Percentiles rank a stretch among this genome's conserved stretches.
Evolutionary conservation across 2,797 vertebrate species (phyloP).

Genomic region (Tragopan temminckii): DNA sequence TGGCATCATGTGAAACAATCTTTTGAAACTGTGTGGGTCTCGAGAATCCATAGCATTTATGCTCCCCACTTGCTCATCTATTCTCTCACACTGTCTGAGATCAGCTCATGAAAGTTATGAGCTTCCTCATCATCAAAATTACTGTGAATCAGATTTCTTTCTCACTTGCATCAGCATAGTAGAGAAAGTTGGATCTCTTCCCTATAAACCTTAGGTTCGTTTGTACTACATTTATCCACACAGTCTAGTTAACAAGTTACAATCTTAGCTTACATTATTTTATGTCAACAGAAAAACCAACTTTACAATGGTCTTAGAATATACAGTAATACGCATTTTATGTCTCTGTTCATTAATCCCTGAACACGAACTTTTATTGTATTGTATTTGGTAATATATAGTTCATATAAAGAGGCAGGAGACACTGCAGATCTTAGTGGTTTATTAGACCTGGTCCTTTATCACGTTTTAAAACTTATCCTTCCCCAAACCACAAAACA

Average conservation of each 20-base stretch:
- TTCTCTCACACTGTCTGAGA: background rate
- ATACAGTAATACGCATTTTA: slow-evolving; percentile 6
- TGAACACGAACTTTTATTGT: background rate
- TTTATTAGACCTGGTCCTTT: slow-evolving; percentile 21
- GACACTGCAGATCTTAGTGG: slow-evolving; percentile 22
- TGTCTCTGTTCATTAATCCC: slow-evolving; percentile 41
- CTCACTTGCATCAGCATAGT: background rate
- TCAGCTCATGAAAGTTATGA: background rate
- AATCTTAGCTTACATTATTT: slow-evolving; percentile 33
- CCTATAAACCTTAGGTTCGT: background rate
- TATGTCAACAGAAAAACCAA: background rate
- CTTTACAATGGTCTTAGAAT: slow-evolving; percentile 27
- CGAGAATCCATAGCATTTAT: background rate
- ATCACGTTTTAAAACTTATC: background rate
- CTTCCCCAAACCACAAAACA: slow-evolving; percentile 42
- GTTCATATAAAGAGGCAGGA: slow-evolving; percentile 39
- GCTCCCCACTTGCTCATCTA: background rate
- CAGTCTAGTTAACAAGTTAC: background rate
- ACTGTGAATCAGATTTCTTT: background rate
- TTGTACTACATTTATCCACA: background rate
- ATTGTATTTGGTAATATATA: slow-evolving; percentile 1
- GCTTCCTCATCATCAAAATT: background rate
- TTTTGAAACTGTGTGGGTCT: background rate
- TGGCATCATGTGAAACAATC: background rate
- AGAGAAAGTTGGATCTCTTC: background rate